phyloP scores from a whole-genome alignment of 2,113 vertebrate genomes.

The Mustelus asterias region DNA sequence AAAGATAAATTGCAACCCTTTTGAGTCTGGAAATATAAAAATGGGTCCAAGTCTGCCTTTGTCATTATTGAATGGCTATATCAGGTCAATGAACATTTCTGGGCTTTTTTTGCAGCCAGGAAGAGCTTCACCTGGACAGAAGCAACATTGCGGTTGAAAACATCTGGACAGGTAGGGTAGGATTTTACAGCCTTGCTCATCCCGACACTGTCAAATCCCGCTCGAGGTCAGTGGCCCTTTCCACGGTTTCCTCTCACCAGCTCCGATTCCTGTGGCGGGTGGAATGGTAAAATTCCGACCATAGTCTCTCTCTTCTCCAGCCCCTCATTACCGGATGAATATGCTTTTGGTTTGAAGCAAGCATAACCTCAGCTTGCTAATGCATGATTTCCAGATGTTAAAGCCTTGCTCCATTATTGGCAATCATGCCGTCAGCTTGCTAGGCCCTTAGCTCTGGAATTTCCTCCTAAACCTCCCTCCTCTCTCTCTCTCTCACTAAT shows the following conservation, averaged over 20 bases:
- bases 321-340: neutral
- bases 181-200: too few relatives aligned
- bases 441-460: neutral
- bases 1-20: neutral
- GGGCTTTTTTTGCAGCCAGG: neutral
- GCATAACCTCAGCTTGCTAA: neutral
- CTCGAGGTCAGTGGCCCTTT: too few relatives aligned
- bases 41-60: neutral
- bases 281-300: too few relatives aligned
- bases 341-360: neutral
- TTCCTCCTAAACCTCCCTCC: neutral
- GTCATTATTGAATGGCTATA: neutral
- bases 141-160: neutral
- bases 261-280: too few relatives aligned
- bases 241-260: too few relatives aligned
- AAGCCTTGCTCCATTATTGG: neutral
- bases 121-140: neutral
- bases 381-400: neutral
- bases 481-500: neutral
- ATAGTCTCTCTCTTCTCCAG: neutral
- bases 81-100: neutral
- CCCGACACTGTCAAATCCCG: too few relatives aligned
- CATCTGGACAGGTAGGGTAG: neutral
- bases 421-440: neutral
- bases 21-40: neutral